phyloP scores from a whole-genome alignment of 2,888 invertebrate genomes.

The Flexamia atlantica region DNA sequence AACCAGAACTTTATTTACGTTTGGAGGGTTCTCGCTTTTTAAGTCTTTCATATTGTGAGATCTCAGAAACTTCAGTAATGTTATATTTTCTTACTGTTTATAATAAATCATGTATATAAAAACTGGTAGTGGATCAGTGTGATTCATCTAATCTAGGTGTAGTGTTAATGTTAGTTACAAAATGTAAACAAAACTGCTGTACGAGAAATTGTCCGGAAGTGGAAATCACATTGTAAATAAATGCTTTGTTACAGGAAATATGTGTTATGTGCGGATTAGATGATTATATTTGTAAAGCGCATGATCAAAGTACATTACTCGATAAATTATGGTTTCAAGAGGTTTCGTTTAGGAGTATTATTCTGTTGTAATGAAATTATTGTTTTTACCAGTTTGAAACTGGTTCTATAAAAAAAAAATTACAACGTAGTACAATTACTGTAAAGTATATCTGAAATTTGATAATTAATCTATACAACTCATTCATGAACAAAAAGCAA shows the following conservation, averaged over 20 bases:
- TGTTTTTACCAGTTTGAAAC: too few species aligned
- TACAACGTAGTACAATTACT: too few species aligned
- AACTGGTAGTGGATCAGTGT: neutral
- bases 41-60: constrained; percentile 40
- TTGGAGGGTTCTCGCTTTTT: neutral
- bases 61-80: constrained; percentile 43
- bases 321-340: too few species aligned
- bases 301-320: too few species aligned
- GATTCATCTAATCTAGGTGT: neutral
- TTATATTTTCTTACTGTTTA: constrained; percentile 42
- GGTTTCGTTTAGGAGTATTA: too few species aligned
- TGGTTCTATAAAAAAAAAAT: too few species aligned
- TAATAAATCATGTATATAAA: constrained; percentile 24
- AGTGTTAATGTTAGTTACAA: constrained; percentile 7
- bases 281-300: too few species aligned
- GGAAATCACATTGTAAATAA: neutral
- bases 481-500: too few species aligned
- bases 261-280: too few species aligned
- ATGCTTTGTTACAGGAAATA: neutral
- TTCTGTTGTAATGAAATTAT: too few species aligned
- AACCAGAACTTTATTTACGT: neutral
- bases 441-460: too few species aligned
- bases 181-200: neutral
- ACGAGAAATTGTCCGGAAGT: neutral
- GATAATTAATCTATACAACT: too few species aligned